Percentiles rank a stretch among this genome's conserved stretches.
Conservation (phyloP, 1,140 invertebrate genomes). For the Musca domestica region DNA sequence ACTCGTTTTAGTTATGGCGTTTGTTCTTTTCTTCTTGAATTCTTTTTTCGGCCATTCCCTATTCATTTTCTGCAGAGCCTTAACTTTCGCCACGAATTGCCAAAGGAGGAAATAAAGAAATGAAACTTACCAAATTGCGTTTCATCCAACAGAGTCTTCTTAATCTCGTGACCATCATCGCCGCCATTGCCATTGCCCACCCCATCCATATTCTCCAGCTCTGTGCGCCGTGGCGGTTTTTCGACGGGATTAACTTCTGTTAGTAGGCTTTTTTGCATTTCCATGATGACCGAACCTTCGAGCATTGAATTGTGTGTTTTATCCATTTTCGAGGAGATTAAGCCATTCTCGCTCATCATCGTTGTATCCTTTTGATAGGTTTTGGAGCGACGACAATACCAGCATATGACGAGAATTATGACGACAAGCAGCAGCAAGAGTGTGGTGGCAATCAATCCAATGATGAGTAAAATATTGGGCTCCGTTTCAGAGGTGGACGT, state of each 20-base stretch:
- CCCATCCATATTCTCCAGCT: constrained; percentile 65
- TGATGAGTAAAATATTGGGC: constrained; percentile 56
- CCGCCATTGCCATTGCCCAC: constrained; percentile 39
- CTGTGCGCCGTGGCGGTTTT: constrained; percentile 72
- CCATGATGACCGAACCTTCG: constrained; percentile 61
- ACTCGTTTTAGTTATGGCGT: background rate
- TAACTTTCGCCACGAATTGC: no score
- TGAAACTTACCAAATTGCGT: constrained; percentile 69
- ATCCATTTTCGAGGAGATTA: constrained; percentile 55
- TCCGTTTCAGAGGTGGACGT: constrained; percentile 41
- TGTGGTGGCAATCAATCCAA: constrained; percentile 59
- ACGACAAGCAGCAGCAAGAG: constrained; percentile 61
- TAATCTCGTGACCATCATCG: constrained; percentile 76
- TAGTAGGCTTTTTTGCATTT: constrained; percentile 77
- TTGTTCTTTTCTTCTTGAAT: background rate
- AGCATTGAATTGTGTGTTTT: constrained; percentile 63
- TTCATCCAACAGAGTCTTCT: constrained; percentile 72
- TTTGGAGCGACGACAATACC: constrained; percentile 61
- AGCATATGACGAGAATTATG: constrained; percentile 66
- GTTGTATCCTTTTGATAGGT: constrained; percentile 58
- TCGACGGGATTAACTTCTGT: constrained; percentile 78
- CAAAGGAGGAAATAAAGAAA: background rate
- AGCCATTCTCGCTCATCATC: constrained; percentile 49
- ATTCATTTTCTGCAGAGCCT: no score
- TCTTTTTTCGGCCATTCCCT: no score